A percentile compares a stretch with the other conserved stretches of the same genome.
phyloP scores from a whole-genome alignment of 2,888 invertebrate species.

The Rhingia rostrata region DNA sequence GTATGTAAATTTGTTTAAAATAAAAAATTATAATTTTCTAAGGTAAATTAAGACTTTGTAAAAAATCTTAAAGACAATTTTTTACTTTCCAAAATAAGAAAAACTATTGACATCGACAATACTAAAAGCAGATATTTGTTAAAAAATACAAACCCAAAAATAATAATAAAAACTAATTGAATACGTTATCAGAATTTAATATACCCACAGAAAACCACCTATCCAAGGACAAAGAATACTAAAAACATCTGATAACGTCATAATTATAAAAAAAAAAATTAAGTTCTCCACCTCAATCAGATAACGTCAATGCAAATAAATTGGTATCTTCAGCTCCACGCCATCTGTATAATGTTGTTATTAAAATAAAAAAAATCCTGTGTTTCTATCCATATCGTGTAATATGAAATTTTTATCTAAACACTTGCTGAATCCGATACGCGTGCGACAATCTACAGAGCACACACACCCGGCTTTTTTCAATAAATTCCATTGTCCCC shows the following conservation, averaged over 20 bases:
- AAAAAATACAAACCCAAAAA: neutral
- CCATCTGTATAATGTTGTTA: slow-evolving; percentile 6
- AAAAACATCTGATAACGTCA: slow-evolving; percentile 38
- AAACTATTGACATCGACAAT: neutral
- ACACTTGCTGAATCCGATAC: slow-evolving; percentile 41
- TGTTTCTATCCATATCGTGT: slow-evolving; percentile 19
- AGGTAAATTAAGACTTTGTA: too few species aligned
- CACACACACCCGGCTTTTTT: slow-evolving; percentile 14
- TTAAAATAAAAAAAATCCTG: slow-evolving; percentile 3
- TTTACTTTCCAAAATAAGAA: neutral
- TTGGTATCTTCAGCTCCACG: slow-evolving; percentile 14
- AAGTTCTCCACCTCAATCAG: slow-evolving; percentile 20
- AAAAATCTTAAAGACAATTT: neutral
- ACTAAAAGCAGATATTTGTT: neutral
- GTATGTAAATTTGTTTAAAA: too few species aligned
- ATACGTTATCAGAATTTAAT: slow-evolving; percentile 40
- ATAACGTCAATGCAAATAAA: slow-evolving; percentile 57
- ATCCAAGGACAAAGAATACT: neutral
- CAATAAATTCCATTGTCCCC: slow-evolving; percentile 5
- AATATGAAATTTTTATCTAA: slow-evolving; percentile 48
- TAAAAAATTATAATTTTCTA: too few species aligned
- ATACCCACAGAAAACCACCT: slow-evolving; percentile 6
- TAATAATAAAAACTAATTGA: slow-evolving; percentile 23
- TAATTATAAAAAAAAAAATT: slow-evolving; percentile 35
- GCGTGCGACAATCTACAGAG: slow-evolving; percentile 20